phyloP scores from a whole-genome alignment of 1,140 invertebrate species.

The Bicyclus anynana region DNA sequence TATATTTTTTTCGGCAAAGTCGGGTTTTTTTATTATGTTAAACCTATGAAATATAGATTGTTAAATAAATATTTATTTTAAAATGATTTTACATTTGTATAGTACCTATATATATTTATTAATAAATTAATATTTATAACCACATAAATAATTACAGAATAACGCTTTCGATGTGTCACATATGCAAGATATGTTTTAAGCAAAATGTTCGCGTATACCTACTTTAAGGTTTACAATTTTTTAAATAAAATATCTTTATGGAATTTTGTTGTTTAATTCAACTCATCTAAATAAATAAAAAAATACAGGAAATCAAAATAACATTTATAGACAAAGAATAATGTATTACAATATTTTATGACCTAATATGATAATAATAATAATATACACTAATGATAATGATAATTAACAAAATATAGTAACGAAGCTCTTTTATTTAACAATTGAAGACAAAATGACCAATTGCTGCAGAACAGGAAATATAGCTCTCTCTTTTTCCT shows the following conservation, averaged over 20 bases:
- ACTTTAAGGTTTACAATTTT: conserved; percentile 26
- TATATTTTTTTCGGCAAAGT: too few species aligned
- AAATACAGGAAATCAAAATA: background rate
- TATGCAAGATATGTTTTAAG: conserved; percentile 18
- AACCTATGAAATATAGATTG: too few species aligned
- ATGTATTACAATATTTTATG: background rate
- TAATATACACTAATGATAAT: too few species aligned
- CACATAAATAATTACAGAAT: background rate
- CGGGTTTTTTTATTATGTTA: too few species aligned
- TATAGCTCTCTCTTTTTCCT: too few species aligned
- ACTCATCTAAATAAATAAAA: background rate
- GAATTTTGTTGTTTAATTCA: conserved; percentile 12
- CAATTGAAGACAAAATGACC: too few species aligned
- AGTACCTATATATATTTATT: background rate
- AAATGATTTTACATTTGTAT: background rate
- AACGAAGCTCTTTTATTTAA: too few species aligned
- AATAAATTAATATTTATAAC: background rate
- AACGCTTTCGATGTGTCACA: conserved; percentile 19
- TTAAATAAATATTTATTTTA: background rate
- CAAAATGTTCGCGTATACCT: conserved; percentile 24
- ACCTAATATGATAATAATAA: too few species aligned
- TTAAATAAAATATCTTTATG: conserved; percentile 24
- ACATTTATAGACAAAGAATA: background rate
- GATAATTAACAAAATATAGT: too few species aligned
- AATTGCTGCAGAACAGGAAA: too few species aligned